Evolutionary conservation across 2,888 invertebrate species (phyloP).

Genomic region (Drosophila austrosaltans): DNA sequence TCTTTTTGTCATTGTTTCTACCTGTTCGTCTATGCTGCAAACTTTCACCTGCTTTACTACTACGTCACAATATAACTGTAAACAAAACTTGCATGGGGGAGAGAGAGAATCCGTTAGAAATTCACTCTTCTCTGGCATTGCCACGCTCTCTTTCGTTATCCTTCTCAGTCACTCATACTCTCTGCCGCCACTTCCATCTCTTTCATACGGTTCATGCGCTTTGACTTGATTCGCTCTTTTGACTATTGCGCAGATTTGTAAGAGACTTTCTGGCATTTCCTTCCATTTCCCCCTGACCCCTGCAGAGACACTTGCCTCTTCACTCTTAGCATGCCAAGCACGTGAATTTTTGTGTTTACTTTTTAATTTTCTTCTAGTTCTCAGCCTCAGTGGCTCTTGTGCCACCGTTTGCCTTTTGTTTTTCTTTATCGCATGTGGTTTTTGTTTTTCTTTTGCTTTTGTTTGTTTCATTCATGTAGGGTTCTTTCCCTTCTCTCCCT

Average conservation of each 20-base stretch:
- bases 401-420: conserved; percentile 55
- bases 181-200: conserved; percentile 15
- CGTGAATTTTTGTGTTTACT: conserved; percentile 78
- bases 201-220: conserved; percentile 45
- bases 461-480: conserved; percentile 66
- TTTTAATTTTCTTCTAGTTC: conserved; percentile 67
- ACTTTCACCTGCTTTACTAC: not conserved
- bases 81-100: conserved; percentile 64
- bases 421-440: conserved; percentile 54
- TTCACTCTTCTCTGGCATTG: not conserved
- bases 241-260: conserved; percentile 56
- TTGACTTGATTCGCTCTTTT: not conserved
- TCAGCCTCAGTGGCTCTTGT: conserved; percentile 37
- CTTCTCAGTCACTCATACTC: conserved; percentile 17
- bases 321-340: conserved; percentile 59
- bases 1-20: not conserved
- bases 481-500: conserved; percentile 9
- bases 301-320: not conserved
- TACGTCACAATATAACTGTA: conserved; percentile 57
- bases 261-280: conserved; percentile 15
- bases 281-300: not conserved
- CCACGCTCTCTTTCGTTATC: conserved; percentile 14
- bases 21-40: not conserved
- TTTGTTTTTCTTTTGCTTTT: conserved; percentile 54
- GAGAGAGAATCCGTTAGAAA: conserved; percentile 29